Conservation (phyloP, 92 coral and sea anemone genomes). For the Epizoanthus illoricatus region DNA sequence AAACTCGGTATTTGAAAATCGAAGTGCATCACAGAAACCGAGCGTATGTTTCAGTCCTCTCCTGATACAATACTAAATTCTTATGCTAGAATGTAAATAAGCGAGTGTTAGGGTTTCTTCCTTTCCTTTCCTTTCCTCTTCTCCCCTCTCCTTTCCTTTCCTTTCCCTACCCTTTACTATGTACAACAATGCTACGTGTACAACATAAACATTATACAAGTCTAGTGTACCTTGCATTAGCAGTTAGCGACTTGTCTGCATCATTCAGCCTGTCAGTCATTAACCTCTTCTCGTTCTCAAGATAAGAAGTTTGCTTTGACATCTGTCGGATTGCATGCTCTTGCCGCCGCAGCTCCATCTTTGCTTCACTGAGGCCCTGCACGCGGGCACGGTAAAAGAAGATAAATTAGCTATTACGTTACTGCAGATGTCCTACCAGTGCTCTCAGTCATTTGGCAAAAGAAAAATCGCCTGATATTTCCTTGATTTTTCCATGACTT, state of each 20-base stretch:
- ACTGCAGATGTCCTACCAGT: not conserved
- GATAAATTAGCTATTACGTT: not conserved
- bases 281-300: slow-evolving; percentile 83
- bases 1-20: too few relatives aligned
- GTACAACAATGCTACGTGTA: not conserved
- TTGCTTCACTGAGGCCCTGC: slow-evolving; percentile 95
- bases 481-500: too few relatives aligned
- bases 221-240: slow-evolving; percentile 78
- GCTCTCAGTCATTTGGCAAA: too few relatives aligned
- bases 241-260: slow-evolving; percentile 87
- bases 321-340: slow-evolving; percentile 94
- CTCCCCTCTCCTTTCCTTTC: too few relatives aligned
- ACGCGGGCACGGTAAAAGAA: not conserved
- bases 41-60: too few relatives aligned
- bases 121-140: too few relatives aligned
- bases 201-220: not conserved
- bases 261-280: slow-evolving; percentile 74
- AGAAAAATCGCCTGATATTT: too few relatives aligned
- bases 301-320: slow-evolving; percentile 73
- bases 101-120: too few relatives aligned
- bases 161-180: too few relatives aligned
- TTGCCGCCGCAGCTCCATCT: slow-evolving; percentile 93
- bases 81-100: too few relatives aligned
- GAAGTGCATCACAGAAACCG: too few relatives aligned
- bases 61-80: too few relatives aligned